Evolutionary conservation across 1,140 invertebrate species (phyloP), one percentile per base, ranked within the genome.

Genomic region (Drosophila virilis): DNA sequence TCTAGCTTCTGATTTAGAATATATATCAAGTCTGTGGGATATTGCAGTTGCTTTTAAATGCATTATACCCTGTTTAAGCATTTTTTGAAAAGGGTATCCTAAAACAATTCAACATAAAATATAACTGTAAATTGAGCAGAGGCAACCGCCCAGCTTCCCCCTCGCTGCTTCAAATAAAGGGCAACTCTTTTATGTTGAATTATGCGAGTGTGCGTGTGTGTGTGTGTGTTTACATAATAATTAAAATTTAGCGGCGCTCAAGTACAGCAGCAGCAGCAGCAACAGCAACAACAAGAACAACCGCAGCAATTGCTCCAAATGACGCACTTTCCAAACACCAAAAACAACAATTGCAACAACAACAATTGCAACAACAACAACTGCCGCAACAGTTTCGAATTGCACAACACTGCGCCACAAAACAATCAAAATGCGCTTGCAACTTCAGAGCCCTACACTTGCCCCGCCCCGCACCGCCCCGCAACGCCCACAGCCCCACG

Each of bases 191-290:
- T 77, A 61, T 52, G 73, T 78, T 58, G 64, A 35, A 77, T 78
- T 71, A 32, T 50, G 13, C 50, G 61, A 60, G 64, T 28, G 22
- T 28, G 22, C 22, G 4, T 28, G 22, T 52, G 13, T 33, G 13
- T 28, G 10, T 33, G 45, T 58, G 45, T 48, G 59, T 64, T 78
- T 81, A 66, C 72, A 86, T 83, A 88, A 86, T 86, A 69, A 86
- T 82, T 82, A 75, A 82, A 83, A 62, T 73, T 77, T 77, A 59
- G 68, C 54, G 48, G 50, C 58, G 75, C 60, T 82, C 74, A 81
- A 86, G 78, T 72, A 45, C 40, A 43, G 22, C 33, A 51, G 10
- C 38, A 38, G 9, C 37, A 42, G 48, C 76, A 64, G 42, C 40
- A 57, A n/a, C n/a, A n/a, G 54, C 33, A 54, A 17, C 46, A 61